phyloP scores from a whole-genome alignment of 1,140 invertebrate genomes.

The Drosophila miranda region DNA sequence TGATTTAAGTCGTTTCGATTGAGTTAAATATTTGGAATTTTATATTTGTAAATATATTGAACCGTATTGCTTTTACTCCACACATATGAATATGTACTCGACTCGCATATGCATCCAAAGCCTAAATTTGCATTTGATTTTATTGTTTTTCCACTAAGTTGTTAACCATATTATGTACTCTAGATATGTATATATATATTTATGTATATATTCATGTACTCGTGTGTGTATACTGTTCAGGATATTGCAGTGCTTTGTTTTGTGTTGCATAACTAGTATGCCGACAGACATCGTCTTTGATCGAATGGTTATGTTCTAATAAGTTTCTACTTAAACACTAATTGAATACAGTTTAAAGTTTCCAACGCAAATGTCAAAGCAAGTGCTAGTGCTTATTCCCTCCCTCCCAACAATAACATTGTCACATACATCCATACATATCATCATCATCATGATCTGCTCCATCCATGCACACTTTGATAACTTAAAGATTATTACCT shows the following conservation, averaged over 20 bases:
- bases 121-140: conserved; percentile 36
- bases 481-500: conserved; percentile 38
- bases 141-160: conserved; percentile 28
- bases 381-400: conserved; percentile 10
- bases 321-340: conserved; percentile 43
- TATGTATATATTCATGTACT: too few relatives aligned
- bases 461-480: conserved; percentile 10
- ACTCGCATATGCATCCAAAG: neutral
- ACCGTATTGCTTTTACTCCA: conserved; percentile 25
- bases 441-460: neutral
- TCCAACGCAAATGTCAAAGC: conserved; percentile 45
- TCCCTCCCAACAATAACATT: neutral
- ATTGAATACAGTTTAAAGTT: conserved; percentile 42
- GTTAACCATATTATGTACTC: conserved; percentile 33
- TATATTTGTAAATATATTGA: conserved; percentile 45
- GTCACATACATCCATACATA: conserved; percentile 14
- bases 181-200: conserved; percentile 17
- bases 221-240: too few relatives aligned
- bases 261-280: conserved; percentile 22
- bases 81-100: too few relatives aligned
- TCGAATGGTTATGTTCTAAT: conserved; percentile 28
- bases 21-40: conserved; percentile 44
- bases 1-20: conserved; percentile 77
- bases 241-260: conserved; percentile 24
- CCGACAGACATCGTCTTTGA: conserved; percentile 24